phyloP scores from a whole-genome alignment of 2,888 invertebrate species.

The Machimus rusticus region DNA sequence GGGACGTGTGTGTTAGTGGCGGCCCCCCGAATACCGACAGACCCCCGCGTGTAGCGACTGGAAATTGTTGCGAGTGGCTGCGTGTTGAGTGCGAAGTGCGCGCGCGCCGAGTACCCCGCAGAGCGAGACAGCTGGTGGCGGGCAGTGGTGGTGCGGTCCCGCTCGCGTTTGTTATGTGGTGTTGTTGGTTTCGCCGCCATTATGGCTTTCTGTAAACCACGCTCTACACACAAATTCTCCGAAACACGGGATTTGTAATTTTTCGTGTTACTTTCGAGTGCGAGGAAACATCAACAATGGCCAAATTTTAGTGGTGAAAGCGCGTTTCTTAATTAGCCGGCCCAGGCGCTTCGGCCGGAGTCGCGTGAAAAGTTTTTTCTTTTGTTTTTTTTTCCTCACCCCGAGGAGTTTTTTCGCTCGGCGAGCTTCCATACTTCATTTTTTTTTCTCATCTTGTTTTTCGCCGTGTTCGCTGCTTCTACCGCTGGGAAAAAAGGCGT shows the following conservation, averaged over 20 bases:
- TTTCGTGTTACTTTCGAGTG: conserved; percentile 79
- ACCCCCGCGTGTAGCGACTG: neutral
- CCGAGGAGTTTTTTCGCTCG: conserved; percentile 6
- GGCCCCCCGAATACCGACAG: neutral
- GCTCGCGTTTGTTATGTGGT: conserved; percentile 24
- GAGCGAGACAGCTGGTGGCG: neutral
- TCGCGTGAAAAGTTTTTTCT: conserved; percentile 36
- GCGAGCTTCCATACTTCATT: neutral
- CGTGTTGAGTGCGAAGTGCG: neutral
- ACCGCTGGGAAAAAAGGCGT: conserved; percentile 42
- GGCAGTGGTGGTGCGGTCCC: neutral
- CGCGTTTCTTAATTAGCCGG: conserved; percentile 73
- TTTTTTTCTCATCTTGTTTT: neutral
- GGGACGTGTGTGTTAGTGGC: neutral
- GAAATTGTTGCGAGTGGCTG: neutral
- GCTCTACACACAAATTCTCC: conserved; percentile 77
- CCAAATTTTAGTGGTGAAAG: conserved; percentile 73
- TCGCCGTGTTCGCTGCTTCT: conserved; percentile 35
- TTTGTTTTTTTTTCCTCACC: conserved; percentile 41
- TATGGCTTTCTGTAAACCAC: conserved; percentile 79
- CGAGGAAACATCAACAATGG: conserved; percentile 72
- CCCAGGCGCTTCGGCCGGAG: conserved; percentile 65
- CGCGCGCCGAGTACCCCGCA: neutral
- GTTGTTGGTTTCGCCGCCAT: conserved; percentile 70
- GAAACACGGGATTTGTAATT: conserved; percentile 70